These are phyloP conservation scores for Abramis brama DNA, from an alignment of 2,113 vertebrate species.

Conservation along the genomic window DNA sequence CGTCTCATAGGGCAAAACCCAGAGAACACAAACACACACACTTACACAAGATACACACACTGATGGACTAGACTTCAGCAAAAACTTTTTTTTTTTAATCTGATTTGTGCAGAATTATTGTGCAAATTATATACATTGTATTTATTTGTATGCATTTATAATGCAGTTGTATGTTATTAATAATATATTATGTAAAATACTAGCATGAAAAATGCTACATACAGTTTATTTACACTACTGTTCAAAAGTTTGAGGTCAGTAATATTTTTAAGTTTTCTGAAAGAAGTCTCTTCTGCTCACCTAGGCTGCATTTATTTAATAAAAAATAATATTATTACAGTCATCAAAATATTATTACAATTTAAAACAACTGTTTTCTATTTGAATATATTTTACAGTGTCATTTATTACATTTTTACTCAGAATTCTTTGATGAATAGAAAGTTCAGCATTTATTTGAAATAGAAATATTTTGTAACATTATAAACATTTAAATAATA, in stretches of 20 bases:
- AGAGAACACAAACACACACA: neutral
- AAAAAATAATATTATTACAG: neutral
- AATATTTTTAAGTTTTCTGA: too few relatives aligned
- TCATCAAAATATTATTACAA: neutral
- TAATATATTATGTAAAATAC: neutral
- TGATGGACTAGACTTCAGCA: neutral
- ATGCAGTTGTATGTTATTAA: neutral
- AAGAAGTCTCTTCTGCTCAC: too few relatives aligned
- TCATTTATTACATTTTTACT: too few relatives aligned
- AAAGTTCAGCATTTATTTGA: too few relatives aligned
- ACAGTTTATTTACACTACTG: too few relatives aligned
- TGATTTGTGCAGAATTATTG: neutral
- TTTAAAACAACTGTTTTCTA: neutral
- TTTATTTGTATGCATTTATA: too few relatives aligned
- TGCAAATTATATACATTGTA: neutral
- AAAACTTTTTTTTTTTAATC: neutral
- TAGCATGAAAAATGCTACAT: neutral
- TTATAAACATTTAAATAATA: too few relatives aligned
- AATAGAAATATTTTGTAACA: too few relatives aligned
- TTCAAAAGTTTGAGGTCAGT: neutral
- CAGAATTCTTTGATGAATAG: too few relatives aligned
- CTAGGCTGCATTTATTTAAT: neutral
- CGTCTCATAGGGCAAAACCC: constrained; percentile 66
- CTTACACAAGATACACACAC: neutral
- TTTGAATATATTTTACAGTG: neutral